These are phyloP conservation scores for Erithacus rubecula DNA, from an alignment of 2,797 vertebrate species.

Conservation along the genomic window DNA sequence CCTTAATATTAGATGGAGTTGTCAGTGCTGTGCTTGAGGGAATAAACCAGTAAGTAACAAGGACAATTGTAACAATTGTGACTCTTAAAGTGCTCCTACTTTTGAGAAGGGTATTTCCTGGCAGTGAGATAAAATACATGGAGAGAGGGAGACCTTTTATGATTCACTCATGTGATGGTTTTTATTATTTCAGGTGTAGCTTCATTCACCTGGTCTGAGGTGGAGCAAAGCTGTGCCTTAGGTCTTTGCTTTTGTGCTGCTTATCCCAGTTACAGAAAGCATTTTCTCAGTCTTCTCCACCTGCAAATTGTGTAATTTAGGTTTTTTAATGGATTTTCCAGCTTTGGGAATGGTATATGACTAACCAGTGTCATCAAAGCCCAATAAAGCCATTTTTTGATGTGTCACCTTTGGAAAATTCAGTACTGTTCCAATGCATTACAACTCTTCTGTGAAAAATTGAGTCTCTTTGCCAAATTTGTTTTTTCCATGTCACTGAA, in stretches of 20 bases:
- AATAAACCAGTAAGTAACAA: neutral
- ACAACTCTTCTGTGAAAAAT: neutral
- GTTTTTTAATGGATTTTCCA: neutral
- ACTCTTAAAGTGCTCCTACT: neutral
- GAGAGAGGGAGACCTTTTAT: neutral
- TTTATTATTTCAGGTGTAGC: neutral
- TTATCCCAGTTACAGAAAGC: neutral
- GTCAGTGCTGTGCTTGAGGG: neutral
- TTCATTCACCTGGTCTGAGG: neutral
- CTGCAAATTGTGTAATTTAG: neutral
- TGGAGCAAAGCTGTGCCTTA: neutral
- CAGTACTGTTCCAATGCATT: neutral
- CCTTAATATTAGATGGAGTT: conserved; percentile 10
- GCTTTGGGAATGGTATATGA: neutral
- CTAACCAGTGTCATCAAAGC: neutral
- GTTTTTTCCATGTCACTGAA: neutral
- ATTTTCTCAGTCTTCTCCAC: neutral
- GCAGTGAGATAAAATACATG: neutral
- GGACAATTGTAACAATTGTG: neutral
- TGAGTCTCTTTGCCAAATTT: neutral
- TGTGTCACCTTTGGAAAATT: neutral
- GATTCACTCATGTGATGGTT: neutral
- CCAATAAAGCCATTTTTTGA: neutral
- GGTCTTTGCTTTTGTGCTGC: neutral
- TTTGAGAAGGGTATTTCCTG: neutral